Evolutionary conservation across 2,888 invertebrate genomes (phyloP).

Genomic region (Dryobota labecula): DNA sequence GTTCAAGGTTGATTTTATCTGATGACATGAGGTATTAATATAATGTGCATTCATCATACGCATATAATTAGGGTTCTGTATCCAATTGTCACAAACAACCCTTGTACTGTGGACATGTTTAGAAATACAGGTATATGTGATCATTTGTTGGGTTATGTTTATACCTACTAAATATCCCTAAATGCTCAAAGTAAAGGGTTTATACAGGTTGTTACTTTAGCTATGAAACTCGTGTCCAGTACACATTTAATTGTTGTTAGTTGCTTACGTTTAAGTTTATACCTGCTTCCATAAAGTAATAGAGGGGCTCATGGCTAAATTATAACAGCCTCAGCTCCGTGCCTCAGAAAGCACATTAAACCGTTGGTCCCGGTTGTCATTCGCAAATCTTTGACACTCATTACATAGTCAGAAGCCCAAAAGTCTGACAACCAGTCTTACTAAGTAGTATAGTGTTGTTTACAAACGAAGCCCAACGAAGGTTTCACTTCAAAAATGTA

Average conservation of each 20-base stretch:
- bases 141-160: constrained; percentile 14
- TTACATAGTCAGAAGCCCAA: too few species aligned
- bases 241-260: background rate
- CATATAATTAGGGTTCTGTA: constrained; percentile 30
- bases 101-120: constrained; percentile 25
- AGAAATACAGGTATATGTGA: constrained; percentile 13
- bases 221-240: background rate
- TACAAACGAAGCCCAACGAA: too few species aligned
- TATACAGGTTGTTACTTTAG: constrained; percentile 4
- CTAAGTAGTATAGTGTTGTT: too few species aligned
- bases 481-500: background rate
- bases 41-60: constrained; percentile 33
- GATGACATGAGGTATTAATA: constrained; percentile 27
- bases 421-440: too few species aligned
- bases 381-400: too few species aligned
- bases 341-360: too few species aligned
- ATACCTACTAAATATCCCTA: constrained; percentile 13
- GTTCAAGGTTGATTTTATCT: constrained; percentile 23
- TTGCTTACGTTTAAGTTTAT: background rate
- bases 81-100: constrained; percentile 25
- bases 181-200: constrained; percentile 17
- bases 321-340: too few species aligned
- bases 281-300: background rate
- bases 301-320: too few species aligned
- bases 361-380: too few species aligned